Evolutionary conservation across 1,140 invertebrate species (phyloP), one percentile per base, ranked within the genome.

Genomic region (Drosophila melanica): DNA sequence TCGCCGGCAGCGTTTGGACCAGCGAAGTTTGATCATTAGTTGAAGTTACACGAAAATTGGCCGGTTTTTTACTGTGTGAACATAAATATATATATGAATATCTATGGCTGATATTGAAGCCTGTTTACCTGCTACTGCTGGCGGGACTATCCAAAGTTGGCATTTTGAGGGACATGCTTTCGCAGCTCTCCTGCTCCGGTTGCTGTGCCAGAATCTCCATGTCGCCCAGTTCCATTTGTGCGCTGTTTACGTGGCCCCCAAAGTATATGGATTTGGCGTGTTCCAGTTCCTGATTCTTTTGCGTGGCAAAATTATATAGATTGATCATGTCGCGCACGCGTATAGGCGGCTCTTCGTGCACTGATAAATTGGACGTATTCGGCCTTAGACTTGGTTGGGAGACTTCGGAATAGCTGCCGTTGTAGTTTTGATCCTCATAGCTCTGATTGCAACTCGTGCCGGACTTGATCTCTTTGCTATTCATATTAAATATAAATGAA

Each of bases 291-390:
- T 89, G 77, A 62, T 89, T 89, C 69, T 89, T 79, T 35, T 84
- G 65, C 6, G 80, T 89, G 18, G 84, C 84, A 47, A 72, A 77
- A 42, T 89, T 89, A 41, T 89, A 89, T 3, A 89, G 30, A 23
- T 89, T 84, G 10, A 89, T 89, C 84, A 89, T 84, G 33, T 89
- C 84, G 5, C 79, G 84, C 3, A 89, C 84, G 11, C 79, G 69
- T 11, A 89, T 79, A 4, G 72, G 73, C 1, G 77, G 65, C 47
- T 87, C 82, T 33, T 67, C 20, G 8, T 37, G 23, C 18, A 35
- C 72, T 10, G 0, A 1, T n/a, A n/a, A n/a, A n/a, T n/a, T n/a
- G 20, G 54, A 41, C 51, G 23, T 35, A 30, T 18, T 39, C 41
- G 30, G 41, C 44, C 9, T 12, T 64, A 41, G 54, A n/a, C 41